phyloP scores from a whole-genome alignment of 1,140 invertebrate species.

The Anoplolepis gracilipes region DNA sequence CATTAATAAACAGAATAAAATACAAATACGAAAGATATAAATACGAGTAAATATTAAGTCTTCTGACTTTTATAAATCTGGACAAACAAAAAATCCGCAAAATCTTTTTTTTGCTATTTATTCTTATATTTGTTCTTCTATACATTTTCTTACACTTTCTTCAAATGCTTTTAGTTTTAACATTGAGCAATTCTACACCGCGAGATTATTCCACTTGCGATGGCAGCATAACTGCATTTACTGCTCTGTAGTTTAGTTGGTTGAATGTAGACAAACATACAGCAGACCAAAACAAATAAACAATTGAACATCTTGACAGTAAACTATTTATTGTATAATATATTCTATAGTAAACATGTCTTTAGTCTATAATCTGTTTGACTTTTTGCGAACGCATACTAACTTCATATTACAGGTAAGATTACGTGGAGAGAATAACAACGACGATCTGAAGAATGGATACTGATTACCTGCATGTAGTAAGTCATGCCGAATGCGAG shows the following conservation, averaged over 20 bases:
- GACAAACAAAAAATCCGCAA: background rate
- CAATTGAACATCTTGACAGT: no score
- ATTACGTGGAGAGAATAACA: no score
- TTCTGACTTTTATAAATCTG: background rate
- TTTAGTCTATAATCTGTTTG: no score
- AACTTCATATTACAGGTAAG: no score
- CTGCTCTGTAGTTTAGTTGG: background rate
- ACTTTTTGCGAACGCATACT: no score
- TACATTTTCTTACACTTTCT: background rate
- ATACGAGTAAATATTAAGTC: background rate
- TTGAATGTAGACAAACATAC: no score
- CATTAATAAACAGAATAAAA: background rate
- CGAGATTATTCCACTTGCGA: conserved; percentile 8
- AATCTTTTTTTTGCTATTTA: background rate
- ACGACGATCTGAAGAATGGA: background rate
- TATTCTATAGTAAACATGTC: no score
- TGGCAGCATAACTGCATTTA: conserved; percentile 55
- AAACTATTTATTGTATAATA: no score
- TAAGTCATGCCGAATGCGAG: background rate
- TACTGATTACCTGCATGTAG: background rate
- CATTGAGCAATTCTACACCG: background rate
- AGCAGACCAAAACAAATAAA: no score
- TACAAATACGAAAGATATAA: conserved; percentile 2
- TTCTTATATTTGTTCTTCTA: background rate
- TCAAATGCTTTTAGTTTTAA: conserved; percentile 7